phyloP scores from a whole-genome alignment of 2,113 vertebrate genomes.

The Apus apus region DNA sequence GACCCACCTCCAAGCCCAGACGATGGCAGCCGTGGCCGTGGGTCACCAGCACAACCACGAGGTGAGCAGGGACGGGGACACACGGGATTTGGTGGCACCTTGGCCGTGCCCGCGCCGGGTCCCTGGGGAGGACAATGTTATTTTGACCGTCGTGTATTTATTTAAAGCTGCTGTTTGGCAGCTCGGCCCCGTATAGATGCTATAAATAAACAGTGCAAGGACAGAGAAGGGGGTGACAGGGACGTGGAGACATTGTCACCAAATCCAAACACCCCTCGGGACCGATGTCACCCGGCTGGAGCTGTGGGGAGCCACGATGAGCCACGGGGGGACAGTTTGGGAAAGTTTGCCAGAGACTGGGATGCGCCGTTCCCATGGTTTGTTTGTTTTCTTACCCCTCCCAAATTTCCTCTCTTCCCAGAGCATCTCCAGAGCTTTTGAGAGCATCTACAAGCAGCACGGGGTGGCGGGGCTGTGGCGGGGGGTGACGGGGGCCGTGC shows the following conservation, averaged over 20 bases:
- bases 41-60: constrained; percentile 94
- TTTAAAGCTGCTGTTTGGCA: constrained; percentile 2
- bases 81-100: background rate
- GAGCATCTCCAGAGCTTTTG: constrained; percentile 83
- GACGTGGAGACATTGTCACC: background rate
- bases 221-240: background rate
- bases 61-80: constrained; percentile 69
- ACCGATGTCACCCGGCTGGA: background rate
- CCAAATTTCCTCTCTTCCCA: constrained; percentile 46
- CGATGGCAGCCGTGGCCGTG: constrained; percentile 80
- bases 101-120: background rate
- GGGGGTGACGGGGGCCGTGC: constrained; percentile 89
- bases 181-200: background rate
- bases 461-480: constrained; percentile 90
- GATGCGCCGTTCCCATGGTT: fast-evolving
- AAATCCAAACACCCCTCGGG: background rate
- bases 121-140: fast-evolving
- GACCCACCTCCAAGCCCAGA: constrained; percentile 92
- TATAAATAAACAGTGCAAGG: constrained; percentile 23
- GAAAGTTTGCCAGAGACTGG: no score
- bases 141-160: constrained; percentile 1
- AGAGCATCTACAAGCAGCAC: constrained; percentile 87
- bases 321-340: fast-evolving
- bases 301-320: background rate
- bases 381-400: no score